Evolutionary conservation across 1,140 invertebrate species (phyloP), one percentile per base, ranked within the genome.

Genomic region (Monomorium pharaonis): DNA sequence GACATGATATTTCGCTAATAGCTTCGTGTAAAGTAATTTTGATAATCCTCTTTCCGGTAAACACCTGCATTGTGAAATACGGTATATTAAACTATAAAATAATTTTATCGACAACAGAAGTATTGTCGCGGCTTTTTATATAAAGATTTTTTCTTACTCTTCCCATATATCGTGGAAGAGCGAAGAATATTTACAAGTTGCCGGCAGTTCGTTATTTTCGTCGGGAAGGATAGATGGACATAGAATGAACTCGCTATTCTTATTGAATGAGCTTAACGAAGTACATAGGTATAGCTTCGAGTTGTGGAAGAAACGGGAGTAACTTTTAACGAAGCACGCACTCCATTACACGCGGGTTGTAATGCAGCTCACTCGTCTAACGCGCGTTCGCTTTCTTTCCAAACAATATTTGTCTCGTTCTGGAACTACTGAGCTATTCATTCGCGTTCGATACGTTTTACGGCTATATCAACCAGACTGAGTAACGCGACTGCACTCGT

Each of bases 211-310:
- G 44, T 78, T 78, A 67, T 67, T 51, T 83, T 24, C 54, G 12
- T 33, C 6, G 33, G 7, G 30, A 87, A 27, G 47, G 21, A 42
- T 54, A 30, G 49, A 4, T 18, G 9, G 24, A 62, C 30, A 12
- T 18, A 56, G 63, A 70, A 70, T 42, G 51, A 60, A 56, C 63
- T 18, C 51, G 70, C 42, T 14, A 51, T 87, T 84, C n/a, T 76
- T 81, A 70, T 70, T 69, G 49, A 47, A 76, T 74, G 80, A 84
- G 72, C 80, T 88, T 87, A 88, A 88, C 80, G 63, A 84, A 88
- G 65, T 54, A 51, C 21, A 44, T 27, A 2, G n/a, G 24, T 44
- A 58, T 44, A 81, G 51, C 54, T 84, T 62, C 54, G 24, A 30
- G 37, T 9, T 14, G 33, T 6, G 30, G 44, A 21, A 51, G n/a